A percentile compares a stretch with the other conserved stretches of the same genome.
These are phyloP conservation scores for Erebia ligea DNA, from an alignment of 2,888 invertebrate genomes.

Conservation along the genomic window DNA sequence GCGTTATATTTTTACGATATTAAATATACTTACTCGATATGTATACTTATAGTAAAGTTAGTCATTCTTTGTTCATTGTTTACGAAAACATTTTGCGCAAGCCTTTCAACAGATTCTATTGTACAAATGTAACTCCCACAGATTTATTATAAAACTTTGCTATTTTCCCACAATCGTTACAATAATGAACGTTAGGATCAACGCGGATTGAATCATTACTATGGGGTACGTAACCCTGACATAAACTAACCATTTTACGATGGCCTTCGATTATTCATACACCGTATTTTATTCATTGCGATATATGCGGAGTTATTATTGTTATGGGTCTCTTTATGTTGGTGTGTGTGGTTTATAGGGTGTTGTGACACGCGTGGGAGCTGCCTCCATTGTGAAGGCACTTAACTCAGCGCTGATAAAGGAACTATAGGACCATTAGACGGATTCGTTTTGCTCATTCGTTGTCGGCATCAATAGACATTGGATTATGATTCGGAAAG, in stretches of 20 bases:
- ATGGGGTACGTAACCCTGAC: slow-evolving; percentile 59
- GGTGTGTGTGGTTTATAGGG: slow-evolving; percentile 61
- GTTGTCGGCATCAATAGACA: slow-evolving; percentile 74
- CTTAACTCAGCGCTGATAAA: slow-evolving; percentile 78
- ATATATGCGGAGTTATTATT: slow-evolving; percentile 19
- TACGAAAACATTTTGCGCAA: slow-evolving; percentile 41
- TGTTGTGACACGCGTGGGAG: slow-evolving; percentile 82
- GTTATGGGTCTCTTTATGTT: slow-evolving; percentile 47
- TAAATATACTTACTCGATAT: background rate
- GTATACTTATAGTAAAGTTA: background rate
- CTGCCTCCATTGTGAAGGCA: slow-evolving; percentile 74
- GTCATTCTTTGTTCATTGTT: slow-evolving; percentile 26
- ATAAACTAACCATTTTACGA: slow-evolving; percentile 50
- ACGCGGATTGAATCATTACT: slow-evolving; percentile 68
- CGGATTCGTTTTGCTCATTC: slow-evolving; percentile 81
- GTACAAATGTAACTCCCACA: slow-evolving; percentile 76
- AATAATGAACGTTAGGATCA: slow-evolving; percentile 71
- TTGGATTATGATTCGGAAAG: slow-evolving; percentile 76
- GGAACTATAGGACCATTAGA: slow-evolving; percentile 79
- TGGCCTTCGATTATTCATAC: slow-evolving; percentile 47
- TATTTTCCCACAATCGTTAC: slow-evolving; percentile 78
- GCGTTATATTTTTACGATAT: background rate
- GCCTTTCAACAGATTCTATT: slow-evolving; percentile 54
- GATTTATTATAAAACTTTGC: slow-evolving; percentile 76
- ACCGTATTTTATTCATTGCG: slow-evolving; percentile 4